These are phyloP conservation scores for Corapipo altera DNA, from an alignment of 2,113 vertebrate species.

Conservation along the genomic window DNA sequence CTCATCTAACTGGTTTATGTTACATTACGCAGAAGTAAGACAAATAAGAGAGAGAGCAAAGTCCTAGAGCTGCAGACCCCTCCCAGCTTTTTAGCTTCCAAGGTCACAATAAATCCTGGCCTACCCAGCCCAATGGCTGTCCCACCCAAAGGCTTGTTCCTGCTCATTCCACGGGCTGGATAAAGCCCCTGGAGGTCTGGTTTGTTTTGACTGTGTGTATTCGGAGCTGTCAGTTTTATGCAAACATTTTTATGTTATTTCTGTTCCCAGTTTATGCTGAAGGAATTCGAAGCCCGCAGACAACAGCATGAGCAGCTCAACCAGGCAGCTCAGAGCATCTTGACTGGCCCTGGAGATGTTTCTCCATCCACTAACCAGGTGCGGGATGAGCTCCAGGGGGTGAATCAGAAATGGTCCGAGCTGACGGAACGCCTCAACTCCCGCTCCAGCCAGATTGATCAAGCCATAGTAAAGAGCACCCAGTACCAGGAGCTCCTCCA, in stretches of 20 bases:
- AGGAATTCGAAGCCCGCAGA: conserved; percentile 93
- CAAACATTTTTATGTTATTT: conserved; percentile 67
- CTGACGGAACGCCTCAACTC: conserved; percentile 83
- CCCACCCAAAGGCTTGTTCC: conserved; percentile 16
- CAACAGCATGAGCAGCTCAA: conserved; percentile 94
- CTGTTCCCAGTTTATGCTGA: conserved; percentile 93
- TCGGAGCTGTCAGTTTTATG: conserved; percentile 58
- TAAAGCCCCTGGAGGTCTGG: conserved; percentile 40
- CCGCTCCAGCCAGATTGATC: conserved; percentile 89
- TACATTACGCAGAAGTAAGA: not conserved
- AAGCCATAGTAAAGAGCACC: conserved; percentile 89
- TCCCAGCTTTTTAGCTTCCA: not conserved
- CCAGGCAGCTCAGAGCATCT: conserved; percentile 87
- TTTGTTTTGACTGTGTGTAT: conserved; percentile 69
- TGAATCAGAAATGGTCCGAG: conserved; percentile 89
- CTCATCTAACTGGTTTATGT: not conserved
- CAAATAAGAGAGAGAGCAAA: conserved; percentile 18
- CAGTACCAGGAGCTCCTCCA: conserved; percentile 87
- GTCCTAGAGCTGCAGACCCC: not conserved
- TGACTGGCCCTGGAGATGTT: conserved; percentile 78
- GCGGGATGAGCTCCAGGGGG: conserved; percentile 81
- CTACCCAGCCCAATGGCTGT: not conserved
- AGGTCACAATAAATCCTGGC: not conserved
- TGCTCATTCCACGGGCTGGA: not conserved
- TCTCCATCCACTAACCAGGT: conserved; percentile 82